A percentile compares a stretch with the other conserved stretches of the same genome.
These are phyloP conservation scores for Spilosoma lubricipeda DNA, from an alignment of 2,888 invertebrate genomes.

Conservation along the genomic window DNA sequence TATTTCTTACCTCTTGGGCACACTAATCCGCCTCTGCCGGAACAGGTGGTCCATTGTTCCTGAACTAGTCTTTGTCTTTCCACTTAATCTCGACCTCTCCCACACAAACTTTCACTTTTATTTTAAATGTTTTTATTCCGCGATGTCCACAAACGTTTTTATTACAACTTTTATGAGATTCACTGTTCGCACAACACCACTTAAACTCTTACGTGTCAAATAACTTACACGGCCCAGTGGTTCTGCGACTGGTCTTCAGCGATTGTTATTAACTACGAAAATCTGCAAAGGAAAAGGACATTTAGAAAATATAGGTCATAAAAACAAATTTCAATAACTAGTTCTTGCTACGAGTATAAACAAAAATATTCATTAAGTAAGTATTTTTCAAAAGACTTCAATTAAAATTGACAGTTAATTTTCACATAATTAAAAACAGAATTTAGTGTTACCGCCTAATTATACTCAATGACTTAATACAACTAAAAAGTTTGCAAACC, in stretches of 20 bases:
- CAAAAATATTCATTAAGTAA: too few relatives aligned
- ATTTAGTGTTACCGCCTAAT: not conserved
- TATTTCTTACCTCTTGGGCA: slow-evolving; percentile 78
- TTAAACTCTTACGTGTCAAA: slow-evolving; percentile 43
- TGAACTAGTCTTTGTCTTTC: slow-evolving; percentile 65
- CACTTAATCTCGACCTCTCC: slow-evolving; percentile 69
- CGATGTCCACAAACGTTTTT: slow-evolving; percentile 47
- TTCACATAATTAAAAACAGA: not conserved
- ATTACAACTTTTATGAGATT: slow-evolving; percentile 43
- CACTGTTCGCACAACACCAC: slow-evolving; percentile 50
- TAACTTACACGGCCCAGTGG: slow-evolving; percentile 49
- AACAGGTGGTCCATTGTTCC: slow-evolving; percentile 84
- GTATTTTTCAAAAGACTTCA: not conserved
- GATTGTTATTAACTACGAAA: not conserved
- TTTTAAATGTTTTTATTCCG: slow-evolving; percentile 59
- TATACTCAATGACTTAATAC: not conserved
- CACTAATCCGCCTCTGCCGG: slow-evolving; percentile 81
- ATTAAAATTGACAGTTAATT: not conserved
- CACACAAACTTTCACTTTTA: slow-evolving; percentile 83
- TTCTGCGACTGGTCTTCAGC: slow-evolving; percentile 12
- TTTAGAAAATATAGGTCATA: not conserved
- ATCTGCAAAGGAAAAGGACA: slow-evolving; percentile 36
- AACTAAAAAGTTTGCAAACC: not conserved
- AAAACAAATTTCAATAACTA: not conserved
- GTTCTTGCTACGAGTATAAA: too few relatives aligned